phyloP scores from a whole-genome alignment of 30 jellyfish, hydroid and myxozoan genomes.

The Pelagia noctiluca region DNA sequence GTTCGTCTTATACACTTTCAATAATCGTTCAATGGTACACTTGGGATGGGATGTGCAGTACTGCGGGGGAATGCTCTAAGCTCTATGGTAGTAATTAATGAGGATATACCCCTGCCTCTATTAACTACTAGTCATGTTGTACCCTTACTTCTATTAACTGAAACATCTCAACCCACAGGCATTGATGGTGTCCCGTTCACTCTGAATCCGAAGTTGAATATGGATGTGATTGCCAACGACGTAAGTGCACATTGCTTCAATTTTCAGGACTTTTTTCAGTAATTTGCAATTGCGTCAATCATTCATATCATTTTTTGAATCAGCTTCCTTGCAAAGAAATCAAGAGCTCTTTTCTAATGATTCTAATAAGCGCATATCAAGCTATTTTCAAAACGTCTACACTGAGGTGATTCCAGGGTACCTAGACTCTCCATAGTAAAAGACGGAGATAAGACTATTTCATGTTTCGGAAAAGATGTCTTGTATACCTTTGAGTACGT shows the following conservation, averaged over 20 bases:
- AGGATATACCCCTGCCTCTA: too few relatives aligned
- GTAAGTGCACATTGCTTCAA: slow-evolving; percentile 51
- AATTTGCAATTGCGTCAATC: too few relatives aligned
- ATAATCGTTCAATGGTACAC: not conserved
- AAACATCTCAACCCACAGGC: slow-evolving; percentile 33
- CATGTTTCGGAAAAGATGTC: too few relatives aligned
- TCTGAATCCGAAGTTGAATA: slow-evolving; percentile 77
- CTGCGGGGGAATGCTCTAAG: not conserved
- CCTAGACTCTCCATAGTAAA: too few relatives aligned
- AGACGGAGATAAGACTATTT: too few relatives aligned
- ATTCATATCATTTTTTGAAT: not conserved
- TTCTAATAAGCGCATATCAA: not conserved
- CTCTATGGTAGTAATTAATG: too few relatives aligned
- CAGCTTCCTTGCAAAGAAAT: not conserved
- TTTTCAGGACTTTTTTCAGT: too few relatives aligned
- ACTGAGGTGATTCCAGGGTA: not conserved
- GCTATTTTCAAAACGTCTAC: not conserved
- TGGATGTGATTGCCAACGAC: slow-evolving; percentile 33
- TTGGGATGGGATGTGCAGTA: not conserved
- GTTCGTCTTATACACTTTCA: not conserved
- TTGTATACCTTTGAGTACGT: too few relatives aligned
- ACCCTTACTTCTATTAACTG: not conserved
- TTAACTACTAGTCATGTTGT: not conserved
- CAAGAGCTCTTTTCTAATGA: not conserved
- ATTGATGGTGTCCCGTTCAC: slow-evolving; percentile 92